Evolutionary conservation across 2,797 vertebrate species (phyloP), one percentile per base, ranked within the genome.

Genomic region (Protosalanx chinensis): DNA sequence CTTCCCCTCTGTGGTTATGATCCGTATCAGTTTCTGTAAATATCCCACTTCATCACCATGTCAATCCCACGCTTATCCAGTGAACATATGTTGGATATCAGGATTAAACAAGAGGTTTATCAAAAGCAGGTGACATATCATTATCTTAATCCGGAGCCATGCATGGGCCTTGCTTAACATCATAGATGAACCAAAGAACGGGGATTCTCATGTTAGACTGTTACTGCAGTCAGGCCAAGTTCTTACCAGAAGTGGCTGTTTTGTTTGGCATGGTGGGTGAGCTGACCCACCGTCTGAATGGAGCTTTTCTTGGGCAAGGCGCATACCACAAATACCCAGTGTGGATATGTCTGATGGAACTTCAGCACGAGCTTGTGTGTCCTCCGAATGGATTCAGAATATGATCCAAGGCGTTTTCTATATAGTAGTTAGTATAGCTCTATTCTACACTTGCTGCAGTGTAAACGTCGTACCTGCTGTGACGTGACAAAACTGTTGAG

Each of bases 221-320:
- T 69, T 71, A 81, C 73, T 64, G 7, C 61, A 51, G 76, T 68
- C 20, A 53, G 80, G 82, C 91, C 89, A 91, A 85, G 84, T 77
- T 84, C 79, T 93, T 93, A 91, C 91, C 91, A 92, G 90, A 92
- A 92, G 85, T 88, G 83, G 87, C 87, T 92, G 91, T 90, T 92
- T 88, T 86, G 85, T 84, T 92, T 92, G 92, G 90, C 90, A 68
- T 73, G 81, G 64, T 71, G 46, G 46, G 72, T 23, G 70, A 61
- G 5, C 77, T 27, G 74, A 74, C 23, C 23, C 23, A 27, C 41
- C 73, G 82, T 76, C 80, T 93, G 87, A 93, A 93, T 90, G 89
- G 82, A 85, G 85, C 81, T 91, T 92, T 91, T 93, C 88, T 92
- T 90, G 76, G 76, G 75, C 72, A 63, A n/a, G 61, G 84, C 90